Percentiles rank a stretch among this genome's conserved stretches.
phyloP scores from a whole-genome alignment of 2,113 vertebrate species.

The Macheiramphus alcinus region DNA sequence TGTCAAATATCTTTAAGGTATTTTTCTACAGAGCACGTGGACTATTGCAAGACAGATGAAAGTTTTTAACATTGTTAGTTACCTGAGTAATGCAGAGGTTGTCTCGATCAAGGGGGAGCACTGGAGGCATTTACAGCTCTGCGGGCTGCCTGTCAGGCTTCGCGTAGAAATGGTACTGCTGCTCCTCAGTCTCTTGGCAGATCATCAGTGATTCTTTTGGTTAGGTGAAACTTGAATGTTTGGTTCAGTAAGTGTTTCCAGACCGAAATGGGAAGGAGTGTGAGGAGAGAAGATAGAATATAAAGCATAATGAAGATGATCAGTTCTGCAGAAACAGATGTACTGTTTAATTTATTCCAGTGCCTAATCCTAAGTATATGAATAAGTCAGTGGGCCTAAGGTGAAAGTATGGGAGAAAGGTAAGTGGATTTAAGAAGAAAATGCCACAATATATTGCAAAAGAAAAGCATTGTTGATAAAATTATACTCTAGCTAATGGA shows the following conservation, averaged over 20 bases:
- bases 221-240: background rate
- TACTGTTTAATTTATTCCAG: background rate
- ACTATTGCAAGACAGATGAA: background rate
- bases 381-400: background rate
- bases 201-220: background rate
- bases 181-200: background rate
- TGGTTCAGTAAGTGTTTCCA: background rate
- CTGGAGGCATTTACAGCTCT: background rate
- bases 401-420: background rate
- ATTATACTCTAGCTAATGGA: background rate
- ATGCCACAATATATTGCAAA: fast-evolving
- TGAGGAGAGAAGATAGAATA: background rate
- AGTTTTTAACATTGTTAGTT: background rate
- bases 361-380: background rate
- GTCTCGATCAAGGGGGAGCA: background rate
- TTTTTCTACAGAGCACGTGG: background rate
- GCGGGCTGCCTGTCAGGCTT: background rate
- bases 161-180: background rate
- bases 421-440: background rate
- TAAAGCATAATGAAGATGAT: background rate
- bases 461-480: background rate
- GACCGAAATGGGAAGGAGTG: background rate
- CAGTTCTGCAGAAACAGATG: background rate
- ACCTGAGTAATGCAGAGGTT: background rate
- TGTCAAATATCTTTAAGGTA: background rate